Evolutionary conservation across 1,140 invertebrate species (phyloP), one percentile per base, ranked within the genome.

Genomic region (Bradynema listronoti): DNA sequence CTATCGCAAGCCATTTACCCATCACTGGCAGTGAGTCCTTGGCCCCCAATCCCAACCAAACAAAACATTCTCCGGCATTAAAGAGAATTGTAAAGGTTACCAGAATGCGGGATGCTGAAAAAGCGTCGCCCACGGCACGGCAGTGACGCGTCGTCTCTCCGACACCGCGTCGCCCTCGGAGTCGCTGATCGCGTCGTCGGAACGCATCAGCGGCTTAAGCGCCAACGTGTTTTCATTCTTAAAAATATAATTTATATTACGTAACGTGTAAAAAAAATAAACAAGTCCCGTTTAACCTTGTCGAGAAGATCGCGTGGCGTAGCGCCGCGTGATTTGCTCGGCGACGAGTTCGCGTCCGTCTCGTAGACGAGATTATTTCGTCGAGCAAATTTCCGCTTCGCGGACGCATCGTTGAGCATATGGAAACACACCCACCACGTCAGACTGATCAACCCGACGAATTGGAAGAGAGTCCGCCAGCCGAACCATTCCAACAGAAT

Each of bases 381-480:
- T 33, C 22, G 16, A 22, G 22, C 52, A 47, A 16, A n/a, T n/a
- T n/a, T n/a, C n/a, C 82, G 83, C 56, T 80, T 78, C 71, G n/a
- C 46, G 27, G 60, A 33, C 6, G 57, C 14, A 22, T 69, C 58
- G 22, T 30, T 69, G 14, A 69, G 46, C 22, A 24, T 47, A 50
- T 73, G 62, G 39, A 84, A 77, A 47, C 80, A 69, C 36, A 80
- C 54, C 62, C 83, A 81, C 84, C 84, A 85, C 39, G 74, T 42
- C 32, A 85, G 65, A 62, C 83, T 83, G 60, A 83, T 75, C 61
- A 81, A 81, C 81, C 86, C 86, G 74, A 86, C 83, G 39, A 84
- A 79, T 70, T 85, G 83, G 77, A 87, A 87, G 24, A 86, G 83
- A 69, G 80, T 80, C 41, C 83, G 79, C 86, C 86, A 87, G 32